Base-by-base conservation (phyloP, 2,113 vertebrate genomes). In the Paramisgurnus dabryanus region DNA sequence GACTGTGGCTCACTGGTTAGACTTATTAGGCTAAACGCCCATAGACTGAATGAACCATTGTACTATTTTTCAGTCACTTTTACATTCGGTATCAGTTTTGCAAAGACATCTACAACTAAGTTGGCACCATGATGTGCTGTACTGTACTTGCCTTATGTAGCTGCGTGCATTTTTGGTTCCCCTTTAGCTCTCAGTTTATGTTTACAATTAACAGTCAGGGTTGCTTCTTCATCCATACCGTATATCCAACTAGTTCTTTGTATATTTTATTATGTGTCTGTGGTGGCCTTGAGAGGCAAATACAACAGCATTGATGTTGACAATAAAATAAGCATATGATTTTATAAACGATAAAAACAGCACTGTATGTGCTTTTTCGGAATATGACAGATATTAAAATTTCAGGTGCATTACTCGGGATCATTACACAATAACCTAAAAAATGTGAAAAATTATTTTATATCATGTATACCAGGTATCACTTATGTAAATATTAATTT, bases 1-100 rank as follows among this genome's bases (percentile, higher is more conserved):
- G 49, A 78, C 76, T 53, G 17, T 69, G 63, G 55, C 60, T 12
- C 22, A 34, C 43, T 55, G 47, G 72, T 57, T 64, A 11, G 57
- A 77, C 49, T 80, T 8, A 53, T 47, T 47, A 47, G 45, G 45
- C 45, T 10, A 47, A 47, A 10, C 27, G 1, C 2, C 27, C 27
- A 47, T 8, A 47, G 45, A 8, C 45, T 47, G 45, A 47, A 47
- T 47, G 45, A 34, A 34, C 27, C 27, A 34, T 34, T 34, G 43
- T 45, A 45, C 43, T 4, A 3, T 1, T 45, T 45, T 45, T 45
- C 4, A 45, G 43, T 5, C 4, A 7, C 2, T 45, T 45, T 45
- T 34, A 34, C 27, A 34, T 34, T 34, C 50, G 11, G 10, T 12
- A 4, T 50, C 49, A 53, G 55, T 58, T 58, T 18, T 58, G 17